Evolutionary conservation across 2,888 invertebrate genomes (phyloP), one percentile per base, ranked within the genome.

Genomic region (Cryptocheilus praepositus): DNA sequence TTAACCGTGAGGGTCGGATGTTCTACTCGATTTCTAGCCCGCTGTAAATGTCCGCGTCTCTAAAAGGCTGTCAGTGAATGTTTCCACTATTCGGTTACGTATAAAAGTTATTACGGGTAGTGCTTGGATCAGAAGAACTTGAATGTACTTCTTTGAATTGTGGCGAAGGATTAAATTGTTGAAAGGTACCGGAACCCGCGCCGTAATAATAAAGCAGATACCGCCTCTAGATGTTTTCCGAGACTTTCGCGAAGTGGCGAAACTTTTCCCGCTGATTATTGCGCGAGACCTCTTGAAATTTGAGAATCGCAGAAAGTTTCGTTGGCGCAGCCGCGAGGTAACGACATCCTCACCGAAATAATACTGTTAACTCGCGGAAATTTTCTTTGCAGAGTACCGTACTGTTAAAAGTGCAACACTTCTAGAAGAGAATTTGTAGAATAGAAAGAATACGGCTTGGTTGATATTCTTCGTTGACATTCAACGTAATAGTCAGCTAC

Each of bases 401-500:
- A 68, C 66, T n/a, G n/a, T n/a, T n/a, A n/a, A n/a, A n/a, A n/a
- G n/a, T n/a, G n/a, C n/a, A n/a, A n/a, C n/a, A n/a, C n/a, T n/a
- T n/a, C n/a, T n/a, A n/a, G n/a, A n/a, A n/a, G n/a, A n/a, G n/a
- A n/a, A n/a, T n/a, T n/a, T n/a, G n/a, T n/a, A n/a, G n/a, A n/a
- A n/a, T n/a, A n/a, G n/a, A n/a, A n/a, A n/a, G n/a, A n/a, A n/a
- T n/a, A n/a, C n/a, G n/a, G n/a, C n/a, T n/a, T n/a, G n/a, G n/a
- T n/a, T n/a, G n/a, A 74, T 76, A 74, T 76, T 73, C 76, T 78
- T 74, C 72, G 51, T 11, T 7, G n/a, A n/a, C n/a, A 7, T 36
- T 36, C 36, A 7, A 36, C 36, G 13, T 11, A 1, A 1, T 36
- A 1, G 11, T 36, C 3, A 36, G 11, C 36, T 36, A 36, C 13